Evolutionary conservation across 2,797 vertebrate genomes (phyloP), one percentile per base, ranked within the genome.

Genomic region (Ammospiza maritima): DNA sequence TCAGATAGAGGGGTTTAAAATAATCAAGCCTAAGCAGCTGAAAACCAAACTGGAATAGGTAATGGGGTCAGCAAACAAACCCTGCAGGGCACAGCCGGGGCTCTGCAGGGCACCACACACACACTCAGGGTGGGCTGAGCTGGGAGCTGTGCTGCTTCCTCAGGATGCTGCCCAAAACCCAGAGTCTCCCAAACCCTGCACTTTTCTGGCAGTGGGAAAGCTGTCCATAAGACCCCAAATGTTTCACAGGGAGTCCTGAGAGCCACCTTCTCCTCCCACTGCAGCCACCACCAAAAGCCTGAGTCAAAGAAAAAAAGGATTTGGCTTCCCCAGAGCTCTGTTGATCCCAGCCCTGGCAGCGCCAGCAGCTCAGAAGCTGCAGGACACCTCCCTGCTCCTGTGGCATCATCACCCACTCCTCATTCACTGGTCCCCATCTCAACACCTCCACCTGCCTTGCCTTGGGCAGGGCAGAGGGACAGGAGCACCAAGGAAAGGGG

Each of bases 1-100:
- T 91, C 92, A 96, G 84, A 90, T 95, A 90, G 96, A 97, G 90
- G 61, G 85, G 70, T 93, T 96, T 96, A 91, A 91, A 94, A 92
- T 95, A 95, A 92, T 93, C 94, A 89, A 96, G 94, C 78, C 91
- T 96, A 93, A 94, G 96, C 93, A 66, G 34, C 79, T 92, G 78
- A 85, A 96, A 94, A 81, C 89, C 93, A 75, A 94, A 93, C 86
- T 67, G 93, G 93, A 90, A 96, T 94, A 94, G 91, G 93, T 85
- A 93, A 84, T 53, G 88, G 88, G 89, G 93, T 94, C 92, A 91
- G 92, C 79, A 96, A 88, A 90, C 73, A 88, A 92, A 27, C 7
- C 2, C 70, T 72, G 84, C 44, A 70, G 79, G 26, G 56, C 54
- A 48, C 30, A 42, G 64, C 34, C 1, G 0, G 36, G 65, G 64